phyloP scores from a whole-genome alignment of 2,113 vertebrate genomes.

The Ascaphus truei region DNA sequence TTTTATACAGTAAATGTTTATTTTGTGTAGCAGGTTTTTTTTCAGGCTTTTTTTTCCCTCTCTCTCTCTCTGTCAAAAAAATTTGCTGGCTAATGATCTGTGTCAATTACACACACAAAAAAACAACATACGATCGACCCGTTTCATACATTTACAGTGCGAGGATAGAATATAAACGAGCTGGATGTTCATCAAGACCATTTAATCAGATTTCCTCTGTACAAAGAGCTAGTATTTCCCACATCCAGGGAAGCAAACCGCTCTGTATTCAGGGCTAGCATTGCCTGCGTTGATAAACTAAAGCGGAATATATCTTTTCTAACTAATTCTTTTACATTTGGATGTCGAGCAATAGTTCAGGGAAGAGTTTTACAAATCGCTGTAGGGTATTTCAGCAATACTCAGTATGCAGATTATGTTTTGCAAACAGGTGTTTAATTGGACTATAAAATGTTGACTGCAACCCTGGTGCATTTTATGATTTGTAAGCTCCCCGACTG shows the following conservation, averaged over 20 bases:
- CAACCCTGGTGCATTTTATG: not conserved
- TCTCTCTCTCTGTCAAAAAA: no score
- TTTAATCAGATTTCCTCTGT: not conserved
- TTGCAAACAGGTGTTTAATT: slow-evolving; percentile 29
- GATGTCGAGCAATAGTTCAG: slow-evolving; percentile 8
- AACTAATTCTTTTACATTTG: slow-evolving; percentile 21
- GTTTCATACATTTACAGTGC: no score
- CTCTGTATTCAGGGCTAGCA: slow-evolving; percentile 2
- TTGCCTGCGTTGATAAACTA: not conserved
- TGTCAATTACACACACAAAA: no score
- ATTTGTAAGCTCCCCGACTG: slow-evolving; percentile 29
- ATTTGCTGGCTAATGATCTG: no score
- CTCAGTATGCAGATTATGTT: slow-evolving; percentile 15
- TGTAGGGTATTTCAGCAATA: not conserved
- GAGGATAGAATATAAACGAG: no score
- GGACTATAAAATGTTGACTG: not conserved
- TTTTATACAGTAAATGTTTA: no score
- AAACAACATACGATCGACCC: no score
- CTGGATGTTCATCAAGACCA: no score
- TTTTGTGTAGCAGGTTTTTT: no score
- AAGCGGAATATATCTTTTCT: slow-evolving; percentile 11
- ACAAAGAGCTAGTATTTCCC: not conserved
- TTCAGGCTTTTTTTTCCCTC: no score
- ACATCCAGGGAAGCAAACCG: not conserved
- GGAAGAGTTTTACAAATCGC: slow-evolving; percentile 19